Percentiles rank a stretch among this genome's conserved stretches.
Conservation (phyloP, 2,113 vertebrate species). For the Macaca nemestrina region DNA sequence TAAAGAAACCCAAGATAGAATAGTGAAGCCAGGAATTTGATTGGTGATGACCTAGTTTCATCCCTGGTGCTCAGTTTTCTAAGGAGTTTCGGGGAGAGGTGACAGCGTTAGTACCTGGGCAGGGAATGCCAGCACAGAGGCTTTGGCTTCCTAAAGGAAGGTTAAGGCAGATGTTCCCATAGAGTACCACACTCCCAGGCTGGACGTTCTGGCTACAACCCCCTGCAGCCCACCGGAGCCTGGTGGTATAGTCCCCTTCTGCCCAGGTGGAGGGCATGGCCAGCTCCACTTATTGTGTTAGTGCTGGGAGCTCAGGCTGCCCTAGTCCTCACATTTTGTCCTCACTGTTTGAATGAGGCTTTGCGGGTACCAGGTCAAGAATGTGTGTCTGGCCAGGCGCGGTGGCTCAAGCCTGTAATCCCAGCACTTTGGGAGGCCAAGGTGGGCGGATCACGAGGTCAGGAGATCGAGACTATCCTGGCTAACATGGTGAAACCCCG, state of each 20-base stretch:
- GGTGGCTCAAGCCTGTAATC: too few species aligned
- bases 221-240: neutral
- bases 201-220: neutral
- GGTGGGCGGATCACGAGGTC: too few species aligned
- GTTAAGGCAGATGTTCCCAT: neutral
- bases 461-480: too few species aligned
- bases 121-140: neutral
- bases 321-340: neutral
- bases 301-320: neutral
- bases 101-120: neutral
- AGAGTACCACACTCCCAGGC: neutral
- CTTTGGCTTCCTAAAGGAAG: neutral
- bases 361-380: neutral
- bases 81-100: neutral
- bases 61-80: neutral
- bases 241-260: rapidly evolving
- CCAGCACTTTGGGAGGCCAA: too few species aligned
- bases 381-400: neutral
- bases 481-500: too few species aligned
- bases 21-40: neutral
- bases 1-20: neutral
- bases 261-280: neutral
- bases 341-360: neutral
- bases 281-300: too few species aligned
- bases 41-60: neutral